Evolutionary conservation across 2,888 invertebrate species (phyloP), one percentile per base, ranked within the genome.

Genomic region (Podabrus alpinus): DNA sequence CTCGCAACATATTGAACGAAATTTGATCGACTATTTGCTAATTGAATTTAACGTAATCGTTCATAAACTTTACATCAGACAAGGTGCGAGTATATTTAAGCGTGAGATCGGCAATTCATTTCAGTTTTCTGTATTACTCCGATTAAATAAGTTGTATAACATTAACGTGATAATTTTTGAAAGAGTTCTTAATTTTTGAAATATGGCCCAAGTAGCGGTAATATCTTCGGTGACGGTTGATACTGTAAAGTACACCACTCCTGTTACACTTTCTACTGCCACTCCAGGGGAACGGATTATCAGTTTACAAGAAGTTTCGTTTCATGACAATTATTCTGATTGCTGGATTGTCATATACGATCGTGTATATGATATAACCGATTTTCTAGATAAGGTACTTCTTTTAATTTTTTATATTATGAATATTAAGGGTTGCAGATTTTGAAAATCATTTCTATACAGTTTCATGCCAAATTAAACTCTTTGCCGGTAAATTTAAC

Each of bases 301-400:
- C 71, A 89, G 90, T n/a, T 88, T 96, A 69, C 91, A 92, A 68
- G 93, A 96, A 87, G 94, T 96, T 3, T 89, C 93, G 5, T 90
- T 90, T 83, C 96, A 96, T 84, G 95, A 95, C 84, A 89, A 90
- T 15, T 86, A 87, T 7, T 86, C 90, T 13, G 94, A 95, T 84
- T 96, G 96, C 86, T 96, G 96, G 96, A 89, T 96, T 69, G 91
- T 95, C n/a, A 91, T 97, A 66, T 94, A 94, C 86, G 96, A 97
- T 88, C 92, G 94, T 73, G 94, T 97, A 11, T 96, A 95, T 86
- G 93, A 96, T 83, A 91, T 95, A 69, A 94, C 95, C 1, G 89
- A 90, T 59, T 95, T 96, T 85, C 85, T 96, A 61, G 88, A 90
- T 78, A 91, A 92, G 89, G 93, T 93, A 86, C 88, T 67, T 72